Conservation (phyloP, 2,797 vertebrate genomes). For the Gambelia wislizenii region DNA sequence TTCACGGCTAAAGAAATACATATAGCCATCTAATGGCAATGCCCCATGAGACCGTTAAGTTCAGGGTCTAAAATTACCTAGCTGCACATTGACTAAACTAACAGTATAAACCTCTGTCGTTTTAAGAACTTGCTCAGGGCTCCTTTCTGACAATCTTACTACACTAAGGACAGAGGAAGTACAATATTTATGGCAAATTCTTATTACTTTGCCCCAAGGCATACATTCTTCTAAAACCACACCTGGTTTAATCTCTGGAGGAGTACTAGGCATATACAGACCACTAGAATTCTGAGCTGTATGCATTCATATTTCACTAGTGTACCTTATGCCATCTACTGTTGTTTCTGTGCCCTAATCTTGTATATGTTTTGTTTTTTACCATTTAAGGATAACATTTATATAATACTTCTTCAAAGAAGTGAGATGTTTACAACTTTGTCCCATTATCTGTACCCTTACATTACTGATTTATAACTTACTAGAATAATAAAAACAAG, state of each 20-base stretch:
- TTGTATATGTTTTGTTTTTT: background rate
- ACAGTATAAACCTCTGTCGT: constrained; percentile 61
- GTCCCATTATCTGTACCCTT: background rate
- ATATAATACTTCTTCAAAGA: background rate
- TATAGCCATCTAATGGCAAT: background rate
- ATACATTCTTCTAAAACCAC: constrained; percentile 55
- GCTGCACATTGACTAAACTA: constrained; percentile 41
- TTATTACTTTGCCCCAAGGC: constrained; percentile 56
- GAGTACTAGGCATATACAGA: background rate
- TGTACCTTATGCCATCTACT: background rate
- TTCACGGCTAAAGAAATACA: background rate
- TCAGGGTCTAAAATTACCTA: background rate
- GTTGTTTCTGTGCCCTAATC: background rate
- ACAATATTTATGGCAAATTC: constrained; percentile 63
- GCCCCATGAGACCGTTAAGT: background rate
- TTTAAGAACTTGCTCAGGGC: constrained; percentile 61
- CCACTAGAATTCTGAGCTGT: background rate
- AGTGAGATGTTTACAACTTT: background rate
- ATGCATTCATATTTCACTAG: background rate
- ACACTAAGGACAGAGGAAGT: constrained; percentile 59
- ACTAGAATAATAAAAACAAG: constrained; percentile 14
- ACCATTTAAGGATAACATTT: background rate
- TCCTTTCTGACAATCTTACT: constrained; percentile 52
- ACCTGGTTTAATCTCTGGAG: constrained; percentile 51
- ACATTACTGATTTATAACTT: constrained; percentile 16